Base-by-base conservation (phyloP, 2,797 vertebrate species). In the Aeoliscus strigatus region DNA sequence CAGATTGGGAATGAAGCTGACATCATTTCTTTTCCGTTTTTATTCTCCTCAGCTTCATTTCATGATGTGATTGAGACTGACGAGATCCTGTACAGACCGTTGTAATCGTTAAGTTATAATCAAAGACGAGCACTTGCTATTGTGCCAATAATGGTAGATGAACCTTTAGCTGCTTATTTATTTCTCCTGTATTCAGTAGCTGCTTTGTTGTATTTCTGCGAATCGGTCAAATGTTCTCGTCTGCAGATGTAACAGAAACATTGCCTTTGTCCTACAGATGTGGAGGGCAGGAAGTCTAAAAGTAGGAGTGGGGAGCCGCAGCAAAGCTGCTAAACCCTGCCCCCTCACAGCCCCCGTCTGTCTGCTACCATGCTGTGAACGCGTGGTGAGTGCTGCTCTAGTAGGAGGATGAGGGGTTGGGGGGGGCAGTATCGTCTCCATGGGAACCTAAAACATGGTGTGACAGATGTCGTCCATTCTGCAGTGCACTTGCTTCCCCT, bases 201-300 rank as follows among this genome's bases (percentile, higher is more conserved):
- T 38, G 29, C 41, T 31, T 15, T 40, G 70, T 61, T 59, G 5
- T 75, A 72, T 66, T 27, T 21, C 10, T 53, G 29, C 27, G 34
- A 15, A n/a, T n/a, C 49, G 37, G 14, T 61, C 16, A 21, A 51
- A 37, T 35, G 30, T 42, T 47, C 2, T 49, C 34, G 55, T 37
- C 35, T 80, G 26, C 53, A 54, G 77, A 81, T 90, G 85, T 93
- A 90, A 92, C 74, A 53, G 86, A 52, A 90, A 88, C 66, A 5
- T 89, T 95, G 83, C 93, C 93, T 96, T 94, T 97, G 87, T 97
- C 88, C 93, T 90, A 87, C 96, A 99, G 94, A 99, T 97, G 87
- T 94, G 92, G 93, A 94, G 89, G 91, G 89, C 91, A 97, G 93
- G 91, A 91, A 94, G 90, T 90, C 93, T 88, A 95, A 97, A 92